Conservation (phyloP, 2,113 vertebrate genomes). For the Ptychochromis oligacanthus region DNA sequence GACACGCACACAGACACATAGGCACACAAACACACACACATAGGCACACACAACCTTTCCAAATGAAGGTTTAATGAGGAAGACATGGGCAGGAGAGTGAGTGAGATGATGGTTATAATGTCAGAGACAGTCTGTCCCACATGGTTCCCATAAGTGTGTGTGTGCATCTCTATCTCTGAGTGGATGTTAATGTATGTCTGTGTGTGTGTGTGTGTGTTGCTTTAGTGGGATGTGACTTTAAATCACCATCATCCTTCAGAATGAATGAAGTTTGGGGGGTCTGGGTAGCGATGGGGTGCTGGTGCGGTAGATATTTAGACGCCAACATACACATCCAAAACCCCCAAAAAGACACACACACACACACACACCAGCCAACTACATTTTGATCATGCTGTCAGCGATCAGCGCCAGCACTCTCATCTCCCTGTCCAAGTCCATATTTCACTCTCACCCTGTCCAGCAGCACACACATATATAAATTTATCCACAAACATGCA, state of each 20-base stretch:
- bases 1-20: no score
- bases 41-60: slow-evolving; percentile 27
- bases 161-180: slow-evolving; percentile 12
- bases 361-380: slow-evolving; percentile 79
- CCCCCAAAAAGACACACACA: slow-evolving; percentile 20
- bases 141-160: slow-evolving; percentile 86
- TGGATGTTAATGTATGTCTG: neutral
- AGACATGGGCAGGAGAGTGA: slow-evolving; percentile 59
- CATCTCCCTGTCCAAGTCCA: slow-evolving; percentile 61
- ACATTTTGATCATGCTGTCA: slow-evolving; percentile 91
- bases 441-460: slow-evolving; percentile 72
- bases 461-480: slow-evolving; percentile 25
- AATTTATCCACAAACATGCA: slow-evolving; percentile 28
- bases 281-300: neutral
- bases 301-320: slow-evolving; percentile 54
- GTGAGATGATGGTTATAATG: slow-evolving; percentile 73
- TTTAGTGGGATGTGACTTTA: slow-evolving; percentile 80
- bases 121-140: slow-evolving; percentile 87
- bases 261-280: slow-evolving; percentile 39
- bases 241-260: slow-evolving; percentile 51
- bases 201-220: no score
- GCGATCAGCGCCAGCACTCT: slow-evolving; percentile 72
- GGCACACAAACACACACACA: no score
- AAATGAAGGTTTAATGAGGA: slow-evolving; percentile 71
- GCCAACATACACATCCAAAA: slow-evolving; percentile 20